Percentiles rank a stretch among this genome's conserved stretches.
phyloP scores from a whole-genome alignment of 1,140 invertebrate species.

The Stegodyphus mimosarum region DNA sequence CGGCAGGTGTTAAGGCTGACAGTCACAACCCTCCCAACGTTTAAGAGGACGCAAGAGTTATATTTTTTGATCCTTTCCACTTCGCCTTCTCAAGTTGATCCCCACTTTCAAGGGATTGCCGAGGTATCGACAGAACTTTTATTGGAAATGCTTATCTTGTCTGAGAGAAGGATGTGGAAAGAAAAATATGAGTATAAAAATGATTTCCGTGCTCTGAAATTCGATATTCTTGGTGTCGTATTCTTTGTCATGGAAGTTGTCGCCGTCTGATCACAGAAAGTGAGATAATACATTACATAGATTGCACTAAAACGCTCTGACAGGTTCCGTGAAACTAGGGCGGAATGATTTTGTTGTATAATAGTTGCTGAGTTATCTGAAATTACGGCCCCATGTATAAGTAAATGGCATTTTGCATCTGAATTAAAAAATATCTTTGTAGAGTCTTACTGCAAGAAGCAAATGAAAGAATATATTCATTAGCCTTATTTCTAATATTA shows the following conservation, averaged over 20 bases:
- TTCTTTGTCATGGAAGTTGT: neutral
- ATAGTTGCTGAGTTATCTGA: too few species aligned
- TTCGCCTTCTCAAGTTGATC: conserved; percentile 17
- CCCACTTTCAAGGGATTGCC: conserved; percentile 14
- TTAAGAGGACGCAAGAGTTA: neutral
- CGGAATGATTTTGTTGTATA: too few species aligned
- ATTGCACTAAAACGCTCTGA: too few species aligned
- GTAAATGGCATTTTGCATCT: too few species aligned
- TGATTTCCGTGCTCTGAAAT: conserved; percentile 42
- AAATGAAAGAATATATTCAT: too few species aligned
- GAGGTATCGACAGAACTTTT: conserved; percentile 28
- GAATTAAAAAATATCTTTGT: too few species aligned
- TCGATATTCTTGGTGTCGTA: conserved; percentile 26
- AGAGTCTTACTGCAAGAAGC: too few species aligned
- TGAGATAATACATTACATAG: too few species aligned
- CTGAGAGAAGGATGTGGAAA: neutral
- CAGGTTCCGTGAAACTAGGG: too few species aligned
- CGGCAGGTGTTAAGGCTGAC: conserved; percentile 42
- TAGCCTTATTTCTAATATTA: too few species aligned
- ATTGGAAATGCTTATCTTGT: conserved; percentile 47
- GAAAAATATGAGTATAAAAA: conserved; percentile 7
- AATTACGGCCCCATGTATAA: too few species aligned
- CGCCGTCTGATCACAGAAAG: too few species aligned
- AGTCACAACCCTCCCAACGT: conserved; percentile 7
- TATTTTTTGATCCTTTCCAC: neutral